Conservation (phyloP, 2,888 invertebrate species). For the Ennomos quercinarius region DNA sequence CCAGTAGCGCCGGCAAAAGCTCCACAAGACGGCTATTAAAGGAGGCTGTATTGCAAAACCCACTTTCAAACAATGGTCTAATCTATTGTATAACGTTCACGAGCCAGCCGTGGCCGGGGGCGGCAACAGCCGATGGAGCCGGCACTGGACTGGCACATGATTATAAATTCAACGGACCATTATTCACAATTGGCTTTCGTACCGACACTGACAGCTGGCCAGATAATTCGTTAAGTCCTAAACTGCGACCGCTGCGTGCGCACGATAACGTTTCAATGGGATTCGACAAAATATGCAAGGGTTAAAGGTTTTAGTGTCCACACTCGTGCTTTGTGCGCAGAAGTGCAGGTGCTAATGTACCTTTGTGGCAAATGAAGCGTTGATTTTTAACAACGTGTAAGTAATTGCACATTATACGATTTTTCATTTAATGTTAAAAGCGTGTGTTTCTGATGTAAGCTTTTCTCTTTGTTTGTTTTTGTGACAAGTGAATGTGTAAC, state of each 20-base stretch:
- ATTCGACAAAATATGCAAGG: conserved; percentile 64
- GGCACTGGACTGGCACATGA: conserved; percentile 41
- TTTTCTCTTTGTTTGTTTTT: conserved; percentile 8
- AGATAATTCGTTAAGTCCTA: conserved; percentile 80
- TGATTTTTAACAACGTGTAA: conserved; percentile 12
- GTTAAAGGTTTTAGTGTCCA: conserved; percentile 49
- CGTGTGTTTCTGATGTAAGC: conserved; percentile 1
- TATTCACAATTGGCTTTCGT: conserved; percentile 78
- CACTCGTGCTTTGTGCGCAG: conserved; percentile 23
- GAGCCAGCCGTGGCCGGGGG: conserved; percentile 29
- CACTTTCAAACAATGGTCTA: conserved; percentile 42
- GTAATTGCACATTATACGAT: conserved; percentile 10
- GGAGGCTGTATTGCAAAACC: conserved; percentile 38
- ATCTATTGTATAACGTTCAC: conserved; percentile 39
- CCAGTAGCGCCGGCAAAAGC: conserved; percentile 21
- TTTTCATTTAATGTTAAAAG: conserved; percentile 22
- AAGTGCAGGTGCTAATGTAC: conserved; percentile 23
- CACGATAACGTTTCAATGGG: conserved; percentile 73
- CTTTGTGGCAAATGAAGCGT: conserved; percentile 16
- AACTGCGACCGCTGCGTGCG: conserved; percentile 75
- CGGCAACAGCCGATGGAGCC: conserved; percentile 10
- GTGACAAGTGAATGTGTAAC: background rate
- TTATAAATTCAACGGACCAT: conserved; percentile 54
- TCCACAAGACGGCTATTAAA: conserved; percentile 34
- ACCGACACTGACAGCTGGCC: conserved; percentile 68